These are phyloP conservation scores for Etheostoma spectabile DNA, from an alignment of 2,113 vertebrate genomes.

Conservation along the genomic window DNA sequence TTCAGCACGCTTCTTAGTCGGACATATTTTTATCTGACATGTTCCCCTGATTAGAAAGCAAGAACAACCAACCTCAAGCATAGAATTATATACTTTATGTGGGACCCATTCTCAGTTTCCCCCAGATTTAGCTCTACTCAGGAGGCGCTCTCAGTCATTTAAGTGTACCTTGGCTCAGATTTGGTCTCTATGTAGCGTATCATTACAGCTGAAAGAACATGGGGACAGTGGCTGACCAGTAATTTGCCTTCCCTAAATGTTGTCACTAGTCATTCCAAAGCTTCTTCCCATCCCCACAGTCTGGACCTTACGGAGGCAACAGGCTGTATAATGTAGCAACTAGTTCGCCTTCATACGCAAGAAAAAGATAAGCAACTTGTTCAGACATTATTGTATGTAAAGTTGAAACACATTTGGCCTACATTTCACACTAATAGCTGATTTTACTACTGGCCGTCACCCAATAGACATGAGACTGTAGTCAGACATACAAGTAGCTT, in stretches of 20 bases:
- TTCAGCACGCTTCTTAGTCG: neutral
- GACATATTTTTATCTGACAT: conserved; percentile 35
- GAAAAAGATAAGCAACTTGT: neutral
- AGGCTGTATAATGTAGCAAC: neutral
- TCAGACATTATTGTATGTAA: neutral
- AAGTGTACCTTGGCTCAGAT: conserved; percentile 59
- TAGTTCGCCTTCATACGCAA: neutral
- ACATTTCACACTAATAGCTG: accelerated
- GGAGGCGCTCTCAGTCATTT: conserved; percentile 54
- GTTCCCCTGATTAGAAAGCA: conserved; percentile 55
- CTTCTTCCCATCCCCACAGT: conserved; percentile 33
- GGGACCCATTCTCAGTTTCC: conserved; percentile 40
- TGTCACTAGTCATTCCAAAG: conserved; percentile 48
- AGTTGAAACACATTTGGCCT: neutral
- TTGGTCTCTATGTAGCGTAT: conserved; percentile 62
- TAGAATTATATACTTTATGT: conserved; percentile 63
- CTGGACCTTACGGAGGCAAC: conserved; percentile 19
- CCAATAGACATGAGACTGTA: neutral
- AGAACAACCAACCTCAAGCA: conserved; percentile 33
- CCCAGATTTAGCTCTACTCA: conserved; percentile 66
- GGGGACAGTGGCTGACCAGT: conserved; percentile 67
- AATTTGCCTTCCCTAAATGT: conserved; percentile 64
- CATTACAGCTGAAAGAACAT: conserved; percentile 73
- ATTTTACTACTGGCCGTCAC: neutral
- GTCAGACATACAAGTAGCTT: neutral